Percentiles rank a stretch among this genome's conserved stretches.
These are phyloP conservation scores for Boloria euphrosyne DNA, from an alignment of 2,888 invertebrate genomes.

Conservation along the genomic window DNA sequence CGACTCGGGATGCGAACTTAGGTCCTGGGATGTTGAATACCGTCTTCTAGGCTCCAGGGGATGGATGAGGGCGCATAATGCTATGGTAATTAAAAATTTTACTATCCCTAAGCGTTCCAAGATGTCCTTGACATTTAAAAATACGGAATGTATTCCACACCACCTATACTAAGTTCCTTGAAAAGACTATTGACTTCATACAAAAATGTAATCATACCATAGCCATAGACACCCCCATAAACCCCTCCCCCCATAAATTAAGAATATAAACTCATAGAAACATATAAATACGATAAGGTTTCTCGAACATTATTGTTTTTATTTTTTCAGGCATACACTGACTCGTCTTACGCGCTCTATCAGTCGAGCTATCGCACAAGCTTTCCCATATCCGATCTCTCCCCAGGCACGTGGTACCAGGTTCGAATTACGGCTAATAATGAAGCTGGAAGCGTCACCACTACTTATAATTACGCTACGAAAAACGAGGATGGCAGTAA, in stretches of 20 bases:
- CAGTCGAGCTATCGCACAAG: constrained; percentile 59
- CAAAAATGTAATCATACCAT: no score
- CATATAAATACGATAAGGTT: background rate
- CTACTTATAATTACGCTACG: constrained; percentile 82
- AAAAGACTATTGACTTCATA: no score
- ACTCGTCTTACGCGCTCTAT: constrained; percentile 60
- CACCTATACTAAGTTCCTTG: no score
- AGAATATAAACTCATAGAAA: no score
- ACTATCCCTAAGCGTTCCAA: no score
- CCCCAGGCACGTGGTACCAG: constrained; percentile 84
- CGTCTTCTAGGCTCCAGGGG: constrained; percentile 73
- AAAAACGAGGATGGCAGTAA: constrained; percentile 84
- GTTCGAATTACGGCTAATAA: constrained; percentile 83
- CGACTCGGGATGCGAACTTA: constrained; percentile 91
- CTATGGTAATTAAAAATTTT: constrained; percentile 51
- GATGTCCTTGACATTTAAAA: background rate
- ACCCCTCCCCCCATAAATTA: no score
- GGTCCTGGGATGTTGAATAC: constrained; percentile 89
- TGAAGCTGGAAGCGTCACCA: constrained; percentile 84
- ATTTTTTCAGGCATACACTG: constrained; percentile 47
- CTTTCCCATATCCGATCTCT: constrained; percentile 75
- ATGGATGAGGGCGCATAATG: constrained; percentile 67
- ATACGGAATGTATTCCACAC: no score
- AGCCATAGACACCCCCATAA: no score
- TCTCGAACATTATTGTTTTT: background rate